Evolutionary conservation across 2,888 invertebrate genomes (phyloP), one percentile per base, ranked within the genome.

Genomic region (Caenorhabditis zanzibari): DNA sequence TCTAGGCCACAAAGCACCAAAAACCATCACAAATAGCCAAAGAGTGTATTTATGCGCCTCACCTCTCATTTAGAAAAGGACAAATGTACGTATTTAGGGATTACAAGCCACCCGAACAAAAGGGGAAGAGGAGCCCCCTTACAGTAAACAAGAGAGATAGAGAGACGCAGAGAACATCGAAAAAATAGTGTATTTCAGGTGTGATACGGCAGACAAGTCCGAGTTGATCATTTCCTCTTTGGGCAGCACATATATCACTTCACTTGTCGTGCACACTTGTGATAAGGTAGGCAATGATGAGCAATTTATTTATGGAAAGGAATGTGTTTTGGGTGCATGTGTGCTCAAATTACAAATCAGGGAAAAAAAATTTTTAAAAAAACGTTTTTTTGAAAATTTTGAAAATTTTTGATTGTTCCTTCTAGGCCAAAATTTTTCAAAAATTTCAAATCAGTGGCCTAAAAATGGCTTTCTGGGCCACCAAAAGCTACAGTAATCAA

Each of bases 191-290:
- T 32, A 19, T 71, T 75, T 85, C 82, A 88, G 88, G 59, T 88
- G 88, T 81, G 88, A 87, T 59, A 79, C 82, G 47, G 66, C 85
- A 16, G 75, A 83, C 32, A 77, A 76, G n/a, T 26, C 77, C 7
- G 85, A 87, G 47, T 66, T 89, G 64, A 85, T 80, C 52, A 80
- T 89, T 54, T 72, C 82, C 54, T 85, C 88, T 22, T 79, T 89
- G 71, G 88, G 88, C 22, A 81, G 83, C 47, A 81, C 84, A 38
- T 88, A 84, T 81, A 84, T 86, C 73, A 76, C 81, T 22, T 85
- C 87, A 49, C 83, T 89, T 41, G 82, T 85, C 44, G 85, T 89
- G 59, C 88, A 89, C 75, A 85, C 88, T 28, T 89, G 88, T 69
- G 73, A 80, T 38, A 84, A 81, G 74, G 85, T 85, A 32, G 26